A percentile compares a stretch with the other conserved stretches of the same genome.
Conservation (phyloP, 2,797 vertebrate genomes). For the Phylloscopus collybita region DNA sequence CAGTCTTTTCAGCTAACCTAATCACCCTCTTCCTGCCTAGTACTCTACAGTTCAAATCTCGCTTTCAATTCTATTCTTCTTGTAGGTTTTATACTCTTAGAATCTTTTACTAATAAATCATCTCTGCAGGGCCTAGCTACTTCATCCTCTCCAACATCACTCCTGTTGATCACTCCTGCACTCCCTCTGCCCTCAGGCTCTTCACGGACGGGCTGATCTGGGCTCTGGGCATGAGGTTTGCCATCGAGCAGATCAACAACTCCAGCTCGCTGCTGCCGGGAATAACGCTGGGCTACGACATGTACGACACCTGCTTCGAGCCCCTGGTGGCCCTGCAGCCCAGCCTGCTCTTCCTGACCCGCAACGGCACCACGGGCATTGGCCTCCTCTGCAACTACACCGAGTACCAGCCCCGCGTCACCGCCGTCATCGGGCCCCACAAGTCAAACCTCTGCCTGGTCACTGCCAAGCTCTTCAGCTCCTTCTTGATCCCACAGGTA, state of each 20-base stretch:
- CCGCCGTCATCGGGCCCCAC: slow-evolving; percentile 85
- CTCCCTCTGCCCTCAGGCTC: neutral
- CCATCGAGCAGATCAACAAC: slow-evolving; percentile 79
- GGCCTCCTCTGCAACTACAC: slow-evolving; percentile 76
- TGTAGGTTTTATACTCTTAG: too few species aligned
- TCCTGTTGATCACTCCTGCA: too few species aligned
- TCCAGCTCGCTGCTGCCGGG: slow-evolving; percentile 68
- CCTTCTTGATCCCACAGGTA: too few species aligned
- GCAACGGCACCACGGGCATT: neutral
- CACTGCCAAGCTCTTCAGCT: too few species aligned
- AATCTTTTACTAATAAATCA: too few species aligned
- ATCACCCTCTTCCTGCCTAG: too few species aligned
- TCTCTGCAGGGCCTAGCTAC: too few species aligned
- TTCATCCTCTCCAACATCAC: too few species aligned
- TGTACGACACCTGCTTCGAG: slow-evolving; percentile 68
- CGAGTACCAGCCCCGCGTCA: slow-evolving; percentile 79
- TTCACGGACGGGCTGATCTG: slow-evolving; percentile 50
- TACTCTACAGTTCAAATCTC: too few species aligned
- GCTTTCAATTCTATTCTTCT: too few species aligned
- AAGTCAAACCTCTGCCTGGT: slow-evolving; percentile 77
- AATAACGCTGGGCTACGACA: slow-evolving; percentile 69
- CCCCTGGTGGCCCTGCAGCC: slow-evolving; percentile 56
- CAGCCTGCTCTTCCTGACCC: slow-evolving; percentile 67
- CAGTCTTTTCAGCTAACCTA: too few species aligned
- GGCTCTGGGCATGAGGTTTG: slow-evolving; percentile 74